Evolutionary conservation across 2,113 vertebrate species (phyloP).

Genomic region (Nyctibius bracteatus): DNA sequence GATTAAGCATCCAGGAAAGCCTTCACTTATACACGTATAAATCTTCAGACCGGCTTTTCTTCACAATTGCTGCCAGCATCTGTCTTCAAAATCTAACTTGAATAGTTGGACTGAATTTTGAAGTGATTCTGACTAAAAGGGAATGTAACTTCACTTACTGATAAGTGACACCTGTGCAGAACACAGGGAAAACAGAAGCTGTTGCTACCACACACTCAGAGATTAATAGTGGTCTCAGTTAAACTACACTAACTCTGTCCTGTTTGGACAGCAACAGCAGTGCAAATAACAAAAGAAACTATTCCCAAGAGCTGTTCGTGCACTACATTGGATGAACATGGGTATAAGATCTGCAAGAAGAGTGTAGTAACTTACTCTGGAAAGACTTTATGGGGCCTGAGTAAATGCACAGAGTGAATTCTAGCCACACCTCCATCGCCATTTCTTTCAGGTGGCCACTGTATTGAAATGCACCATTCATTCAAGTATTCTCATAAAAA

Average conservation of each 20-base stretch:
- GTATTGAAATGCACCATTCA: not conserved
- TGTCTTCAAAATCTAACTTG: not conserved
- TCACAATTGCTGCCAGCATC: not conserved
- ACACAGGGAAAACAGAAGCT: not conserved
- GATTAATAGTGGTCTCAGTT: not conserved
- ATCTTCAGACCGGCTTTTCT: not conserved
- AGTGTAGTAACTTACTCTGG: not conserved
- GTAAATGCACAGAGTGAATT: not conserved
- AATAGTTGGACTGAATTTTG: not conserved
- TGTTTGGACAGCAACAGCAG: not conserved
- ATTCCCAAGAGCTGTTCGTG: rapidly evolving
- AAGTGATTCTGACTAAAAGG: not conserved
- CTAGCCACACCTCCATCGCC: not conserved
- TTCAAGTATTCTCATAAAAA: not conserved
- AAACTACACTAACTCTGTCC: not conserved
- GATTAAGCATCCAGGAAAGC: not conserved
- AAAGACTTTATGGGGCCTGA: not conserved
- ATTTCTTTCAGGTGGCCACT: not conserved
- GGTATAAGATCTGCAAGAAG: not conserved
- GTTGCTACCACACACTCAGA: not conserved
- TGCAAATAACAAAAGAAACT: not conserved
- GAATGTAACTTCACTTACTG: not conserved
- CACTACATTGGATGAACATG: rapidly evolving
- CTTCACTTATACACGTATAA: not conserved
- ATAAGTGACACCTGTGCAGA: not conserved